Conservation (phyloP, 2,113 vertebrate species). For the human region GRCh38 chr15:98383001-98383500, state of each 20-base stretch:
- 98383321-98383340: not conserved
- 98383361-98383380: too few species aligned
- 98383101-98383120: not conserved
- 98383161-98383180: not conserved
- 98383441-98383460: not conserved
- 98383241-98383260: not conserved
- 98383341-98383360: not conserved
- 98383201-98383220: not conserved
- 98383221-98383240: not conserved
- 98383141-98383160: not conserved
- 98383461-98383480: not conserved
- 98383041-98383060: not conserved
- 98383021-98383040: not conserved
- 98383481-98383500: not conserved
- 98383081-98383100: not conserved
- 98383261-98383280: not conserved
- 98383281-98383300: not conserved
- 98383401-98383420: not conserved
- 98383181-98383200: not conserved
- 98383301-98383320: accelerated
- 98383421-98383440: not conserved
- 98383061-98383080: not conserved
- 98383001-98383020: not conserved
- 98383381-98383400: not conserved
- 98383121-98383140: not conserved